phyloP scores from a whole-genome alignment of 2,797 vertebrate species.

The Neosalanx taihuensis region DNA sequence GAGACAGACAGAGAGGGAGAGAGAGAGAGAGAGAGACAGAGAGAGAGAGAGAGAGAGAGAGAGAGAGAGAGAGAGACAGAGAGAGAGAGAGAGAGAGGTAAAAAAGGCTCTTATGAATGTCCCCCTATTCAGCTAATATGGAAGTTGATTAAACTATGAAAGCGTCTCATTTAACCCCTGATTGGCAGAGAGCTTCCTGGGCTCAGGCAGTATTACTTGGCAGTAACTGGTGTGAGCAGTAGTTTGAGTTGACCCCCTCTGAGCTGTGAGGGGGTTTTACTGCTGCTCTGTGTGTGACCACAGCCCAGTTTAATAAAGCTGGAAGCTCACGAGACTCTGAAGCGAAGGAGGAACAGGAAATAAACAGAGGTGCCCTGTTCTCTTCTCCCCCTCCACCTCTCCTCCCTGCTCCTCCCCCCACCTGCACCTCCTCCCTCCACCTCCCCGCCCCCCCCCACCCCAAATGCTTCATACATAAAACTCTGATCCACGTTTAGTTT shows the following conservation, averaged over 20 bases:
- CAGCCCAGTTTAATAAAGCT: constrained; percentile 85
- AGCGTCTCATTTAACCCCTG: constrained; percentile 73
- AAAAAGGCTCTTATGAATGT: too few relatives aligned
- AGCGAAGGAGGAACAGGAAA: constrained; percentile 73
- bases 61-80: too few relatives aligned
- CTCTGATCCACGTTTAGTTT: constrained; percentile 13
- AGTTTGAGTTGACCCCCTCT: constrained; percentile 73
- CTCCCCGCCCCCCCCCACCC: constrained; percentile 5
- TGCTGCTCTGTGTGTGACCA: constrained; percentile 75
- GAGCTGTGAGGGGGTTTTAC: constrained; percentile 76
- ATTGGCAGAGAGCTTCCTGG: constrained; percentile 58
- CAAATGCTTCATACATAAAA: constrained; percentile 27
- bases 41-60: too few relatives aligned
- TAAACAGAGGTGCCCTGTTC: constrained; percentile 64
- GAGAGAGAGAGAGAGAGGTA: too few relatives aligned
- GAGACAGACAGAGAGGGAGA: too few relatives aligned
- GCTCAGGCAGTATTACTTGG: constrained; percentile 68
- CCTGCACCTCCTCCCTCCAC: constrained; percentile 10
- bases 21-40: too few relatives aligned
- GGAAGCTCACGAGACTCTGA: constrained; percentile 73
- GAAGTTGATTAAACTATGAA: constrained; percentile 77
- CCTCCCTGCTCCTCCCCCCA: too few relatives aligned
- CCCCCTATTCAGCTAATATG: constrained; percentile 57
- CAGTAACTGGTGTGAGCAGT: constrained; percentile 72
- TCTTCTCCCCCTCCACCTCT: constrained; percentile 34